Conservation (phyloP, 2,113 vertebrate genomes). For the Trichomycterus rosablanca region DNA sequence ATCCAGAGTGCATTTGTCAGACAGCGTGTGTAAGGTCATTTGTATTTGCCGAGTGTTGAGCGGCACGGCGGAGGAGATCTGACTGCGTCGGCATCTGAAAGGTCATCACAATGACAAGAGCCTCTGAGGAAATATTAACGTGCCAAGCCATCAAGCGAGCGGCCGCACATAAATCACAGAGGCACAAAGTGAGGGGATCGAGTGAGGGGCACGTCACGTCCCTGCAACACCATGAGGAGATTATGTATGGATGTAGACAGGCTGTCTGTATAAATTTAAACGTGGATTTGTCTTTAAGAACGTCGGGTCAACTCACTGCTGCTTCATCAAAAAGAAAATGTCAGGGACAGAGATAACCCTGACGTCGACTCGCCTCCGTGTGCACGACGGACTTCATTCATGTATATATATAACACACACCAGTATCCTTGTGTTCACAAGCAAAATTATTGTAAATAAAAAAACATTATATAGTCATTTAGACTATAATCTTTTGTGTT, state of each 20-base stretch:
- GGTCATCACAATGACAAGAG: constrained; percentile 70
- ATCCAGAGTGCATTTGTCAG: neutral
- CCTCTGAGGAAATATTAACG: constrained; percentile 50
- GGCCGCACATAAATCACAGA: constrained; percentile 19
- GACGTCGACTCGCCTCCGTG: too few species aligned
- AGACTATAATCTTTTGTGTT: too few species aligned
- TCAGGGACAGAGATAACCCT: neutral
- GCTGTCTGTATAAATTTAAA: neutral
- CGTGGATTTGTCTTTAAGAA: neutral
- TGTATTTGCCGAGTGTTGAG: constrained; percentile 27
- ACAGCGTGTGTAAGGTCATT: neutral
- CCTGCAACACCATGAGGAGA: neutral
- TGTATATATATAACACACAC: too few species aligned
- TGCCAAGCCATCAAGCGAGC: constrained; percentile 48
- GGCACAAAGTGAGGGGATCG: neutral
- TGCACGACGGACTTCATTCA: too few species aligned
- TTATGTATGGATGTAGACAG: neutral
- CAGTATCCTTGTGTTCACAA: too few species aligned
- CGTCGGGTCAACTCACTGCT: constrained; percentile 6
- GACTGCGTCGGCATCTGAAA: constrained; percentile 54
- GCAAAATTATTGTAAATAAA: too few species aligned
- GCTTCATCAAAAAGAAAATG: neutral
- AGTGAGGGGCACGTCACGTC: neutral
- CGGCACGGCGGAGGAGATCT: constrained; percentile 31
- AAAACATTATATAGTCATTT: too few species aligned